Evolutionary conservation across 2,888 invertebrate species (phyloP).

Genomic region (Drosophila paramelanica): DNA sequence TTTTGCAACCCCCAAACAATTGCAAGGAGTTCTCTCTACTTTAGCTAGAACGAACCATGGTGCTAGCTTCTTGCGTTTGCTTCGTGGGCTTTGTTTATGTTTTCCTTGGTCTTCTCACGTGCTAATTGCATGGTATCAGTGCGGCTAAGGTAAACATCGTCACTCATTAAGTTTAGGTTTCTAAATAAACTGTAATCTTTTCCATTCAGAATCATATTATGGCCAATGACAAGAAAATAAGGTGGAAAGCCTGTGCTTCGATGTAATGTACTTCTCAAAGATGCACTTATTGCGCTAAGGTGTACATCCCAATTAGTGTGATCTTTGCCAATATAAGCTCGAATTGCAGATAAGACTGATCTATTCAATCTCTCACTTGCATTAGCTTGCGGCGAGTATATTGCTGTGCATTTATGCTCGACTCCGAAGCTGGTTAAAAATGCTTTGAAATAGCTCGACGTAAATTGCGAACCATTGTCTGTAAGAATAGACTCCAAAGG

Average conservation of each 20-base stretch:
- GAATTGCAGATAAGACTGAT: neutral
- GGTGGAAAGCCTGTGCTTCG: constrained; percentile 3
- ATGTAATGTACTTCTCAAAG: neutral
- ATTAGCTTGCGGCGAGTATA: neutral
- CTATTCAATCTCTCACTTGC: no score
- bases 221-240: neutral
- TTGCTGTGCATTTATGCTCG: neutral
- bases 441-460: neutral
- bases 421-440: neutral
- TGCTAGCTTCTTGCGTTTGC: no score
- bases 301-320: constrained; percentile 1
- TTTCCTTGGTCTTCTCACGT: neutral
- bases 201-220: neutral
- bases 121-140: neutral
- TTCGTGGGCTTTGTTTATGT: neutral
- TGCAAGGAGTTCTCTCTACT: no score
- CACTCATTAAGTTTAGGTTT: neutral
- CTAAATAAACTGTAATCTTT: neutral
- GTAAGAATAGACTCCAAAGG: constrained; percentile 7
- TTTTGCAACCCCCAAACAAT: no score
- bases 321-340: neutral
- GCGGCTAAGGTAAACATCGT: neutral
- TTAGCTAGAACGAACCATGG: no score
- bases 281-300: no score
- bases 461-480: constrained; percentile 11